A percentile compares a stretch with the other conserved stretches of the same genome.
Evolutionary conservation across 2,797 vertebrate genomes (phyloP).

Genomic region (Aulostomus chinensis): DNA sequence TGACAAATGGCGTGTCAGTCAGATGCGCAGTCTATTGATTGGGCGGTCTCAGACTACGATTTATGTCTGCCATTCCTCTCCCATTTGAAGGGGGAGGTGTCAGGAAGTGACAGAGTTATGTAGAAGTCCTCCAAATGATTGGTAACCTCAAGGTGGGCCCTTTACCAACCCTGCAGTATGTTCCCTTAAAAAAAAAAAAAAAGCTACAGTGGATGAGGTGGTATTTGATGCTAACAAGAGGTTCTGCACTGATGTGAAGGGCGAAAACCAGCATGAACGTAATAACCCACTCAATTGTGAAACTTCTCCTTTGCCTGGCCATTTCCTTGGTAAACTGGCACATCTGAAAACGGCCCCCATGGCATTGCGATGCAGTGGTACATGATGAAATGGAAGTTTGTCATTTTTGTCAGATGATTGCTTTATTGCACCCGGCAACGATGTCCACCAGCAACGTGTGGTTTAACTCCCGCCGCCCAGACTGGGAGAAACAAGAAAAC

Average conservation of each 20-base stretch:
- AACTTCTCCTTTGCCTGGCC: slow-evolving; percentile 53
- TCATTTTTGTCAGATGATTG: slow-evolving; percentile 69
- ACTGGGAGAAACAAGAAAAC: slow-evolving; percentile 21
- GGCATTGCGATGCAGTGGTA: slow-evolving; percentile 42
- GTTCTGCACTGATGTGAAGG: slow-evolving; percentile 19
- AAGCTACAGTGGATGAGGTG: slow-evolving; percentile 28
- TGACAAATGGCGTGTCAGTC: slow-evolving; percentile 73
- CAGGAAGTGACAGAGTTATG: slow-evolving; percentile 76
- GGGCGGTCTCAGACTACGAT: slow-evolving; percentile 64
- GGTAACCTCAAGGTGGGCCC: slow-evolving; percentile 65
- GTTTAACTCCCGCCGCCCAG: slow-evolving; percentile 18
- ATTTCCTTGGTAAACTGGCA: slow-evolving; percentile 77
- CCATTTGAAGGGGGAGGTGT: slow-evolving; percentile 73
- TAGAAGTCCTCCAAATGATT: slow-evolving; percentile 72
- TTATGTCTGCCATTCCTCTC: slow-evolving; percentile 76
- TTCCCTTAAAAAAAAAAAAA: slow-evolving; percentile 35
- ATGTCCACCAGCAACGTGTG: slow-evolving; percentile 45
- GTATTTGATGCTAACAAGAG: slow-evolving; percentile 35
- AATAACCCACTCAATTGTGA: slow-evolving; percentile 65
- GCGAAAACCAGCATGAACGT: slow-evolving; percentile 29
- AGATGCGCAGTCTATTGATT: slow-evolving; percentile 73
- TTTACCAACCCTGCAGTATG: slow-evolving; percentile 44
- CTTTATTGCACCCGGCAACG: slow-evolving; percentile 67
- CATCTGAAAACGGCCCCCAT: slow-evolving; percentile 50
- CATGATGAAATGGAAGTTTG: slow-evolving; percentile 59